A percentile compares a stretch with the other conserved stretches of the same genome.
phyloP scores from a whole-genome alignment of 2,797 vertebrate species.

The Hirundo rustica region DNA sequence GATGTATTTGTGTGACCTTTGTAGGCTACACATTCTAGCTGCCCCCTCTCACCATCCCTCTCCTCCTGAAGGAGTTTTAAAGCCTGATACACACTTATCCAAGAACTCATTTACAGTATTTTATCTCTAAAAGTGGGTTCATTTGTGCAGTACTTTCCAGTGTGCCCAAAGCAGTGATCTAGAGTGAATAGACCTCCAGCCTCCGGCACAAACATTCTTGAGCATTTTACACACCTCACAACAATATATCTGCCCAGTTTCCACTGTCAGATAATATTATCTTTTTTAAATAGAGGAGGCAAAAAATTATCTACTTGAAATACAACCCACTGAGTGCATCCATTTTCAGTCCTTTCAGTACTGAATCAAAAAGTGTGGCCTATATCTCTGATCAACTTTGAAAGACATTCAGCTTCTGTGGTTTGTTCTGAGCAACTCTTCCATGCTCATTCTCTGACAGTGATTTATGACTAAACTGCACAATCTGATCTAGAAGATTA shows the following conservation, averaged over 20 bases:
- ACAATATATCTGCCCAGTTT: background rate
- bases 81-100: background rate
- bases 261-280: background rate
- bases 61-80: background rate
- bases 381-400: background rate
- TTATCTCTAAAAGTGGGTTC: background rate
- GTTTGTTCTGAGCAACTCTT: background rate
- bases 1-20: background rate
- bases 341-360: background rate
- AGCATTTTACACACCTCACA: background rate
- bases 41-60: background rate
- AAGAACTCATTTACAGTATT: background rate
- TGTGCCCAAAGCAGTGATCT: background rate
- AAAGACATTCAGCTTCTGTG: background rate
- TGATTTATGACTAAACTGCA: conserved; percentile 35
- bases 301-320: background rate
- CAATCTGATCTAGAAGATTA: conserved; percentile 30
- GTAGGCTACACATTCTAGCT: background rate
- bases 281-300: background rate
- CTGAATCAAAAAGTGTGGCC: background rate
- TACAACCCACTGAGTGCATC: background rate
- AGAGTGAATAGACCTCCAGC: background rate
- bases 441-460: background rate
- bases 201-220: background rate
- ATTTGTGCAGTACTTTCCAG: background rate